phyloP scores from a whole-genome alignment of 2,113 vertebrate species.

The Cercopithecus mona region DNA sequence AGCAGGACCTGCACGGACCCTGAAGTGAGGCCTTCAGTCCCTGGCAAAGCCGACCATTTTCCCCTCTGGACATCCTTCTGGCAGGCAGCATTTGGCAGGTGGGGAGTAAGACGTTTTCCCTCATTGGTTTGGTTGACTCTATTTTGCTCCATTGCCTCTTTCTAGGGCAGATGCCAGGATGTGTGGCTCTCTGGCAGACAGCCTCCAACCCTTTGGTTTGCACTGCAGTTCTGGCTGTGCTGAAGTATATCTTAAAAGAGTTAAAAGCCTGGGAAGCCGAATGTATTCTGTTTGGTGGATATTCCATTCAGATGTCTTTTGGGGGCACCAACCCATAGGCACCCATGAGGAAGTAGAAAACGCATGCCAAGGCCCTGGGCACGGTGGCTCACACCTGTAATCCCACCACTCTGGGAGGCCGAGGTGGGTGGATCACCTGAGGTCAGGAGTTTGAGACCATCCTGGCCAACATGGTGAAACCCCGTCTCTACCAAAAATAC shows the following conservation, averaged over 20 bases:
- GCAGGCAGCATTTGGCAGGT: accelerated
- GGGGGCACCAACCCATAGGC: background rate
- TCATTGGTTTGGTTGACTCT: background rate
- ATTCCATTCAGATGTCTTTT: background rate
- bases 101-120: too few species aligned
- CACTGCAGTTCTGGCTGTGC: accelerated
- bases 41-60: background rate
- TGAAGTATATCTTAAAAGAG: background rate
- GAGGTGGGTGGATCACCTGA: too few species aligned
- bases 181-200: background rate
- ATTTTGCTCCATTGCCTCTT: accelerated
- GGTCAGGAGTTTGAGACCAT: too few species aligned
- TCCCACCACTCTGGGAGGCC: too few species aligned
- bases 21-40: too few species aligned
- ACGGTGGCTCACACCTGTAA: too few species aligned
- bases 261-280: background rate
- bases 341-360: background rate
- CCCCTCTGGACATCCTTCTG: background rate
- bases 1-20: too few species aligned
- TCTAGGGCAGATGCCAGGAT: accelerated
- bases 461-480: too few species aligned
- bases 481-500: too few species aligned
- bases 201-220: too few species aligned
- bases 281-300: background rate
- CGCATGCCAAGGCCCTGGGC: too few species aligned